Conservation (phyloP, 2,888 invertebrate genomes). For the Phlogophora meticulosa region DNA sequence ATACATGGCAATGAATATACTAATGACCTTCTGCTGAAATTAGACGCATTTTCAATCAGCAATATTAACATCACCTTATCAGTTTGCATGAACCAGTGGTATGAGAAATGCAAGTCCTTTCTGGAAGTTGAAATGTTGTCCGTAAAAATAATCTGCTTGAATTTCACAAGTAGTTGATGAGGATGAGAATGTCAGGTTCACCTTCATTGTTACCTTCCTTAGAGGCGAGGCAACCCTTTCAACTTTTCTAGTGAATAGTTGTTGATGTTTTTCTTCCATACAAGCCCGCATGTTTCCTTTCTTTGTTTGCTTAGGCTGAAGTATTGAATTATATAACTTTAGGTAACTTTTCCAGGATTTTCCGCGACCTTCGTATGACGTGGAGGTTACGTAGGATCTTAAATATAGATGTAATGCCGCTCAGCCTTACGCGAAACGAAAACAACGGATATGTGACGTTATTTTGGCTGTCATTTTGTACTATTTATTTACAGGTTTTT, state of each 20-base stretch:
- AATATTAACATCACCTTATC: too few species aligned
- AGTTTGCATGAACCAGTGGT: too few species aligned
- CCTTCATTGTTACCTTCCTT: not conserved
- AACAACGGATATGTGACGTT: conserved; percentile 32
- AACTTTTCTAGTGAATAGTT: not conserved
- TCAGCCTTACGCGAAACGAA: conserved; percentile 27
- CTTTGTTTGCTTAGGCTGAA: not conserved
- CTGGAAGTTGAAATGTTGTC: not conserved
- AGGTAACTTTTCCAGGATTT: conserved; percentile 17
- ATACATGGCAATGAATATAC: not conserved
- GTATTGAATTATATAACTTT: conserved; percentile 16
- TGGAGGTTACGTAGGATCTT: conserved; percentile 22
- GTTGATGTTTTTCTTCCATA: conserved; percentile 1
- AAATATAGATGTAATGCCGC: conserved; percentile 46
- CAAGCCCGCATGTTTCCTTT: not conserved
- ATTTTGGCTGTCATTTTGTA: conserved; percentile 7
- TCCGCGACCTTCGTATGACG: conserved; percentile 18
- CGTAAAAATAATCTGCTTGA: not conserved
- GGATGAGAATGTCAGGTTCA: not conserved
- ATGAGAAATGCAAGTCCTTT: not conserved
- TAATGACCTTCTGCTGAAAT: not conserved
- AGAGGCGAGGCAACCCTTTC: not conserved
- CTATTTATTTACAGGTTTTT: conserved; percentile 25
- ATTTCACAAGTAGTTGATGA: not conserved
- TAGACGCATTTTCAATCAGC: not conserved